Conservation (phyloP, 2,113 vertebrate species). For the human region GRCh38 chr9:33933501-33934000, state of each 20-base stretch:
- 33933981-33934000: not conserved
- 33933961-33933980: not conserved
- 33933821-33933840: not conserved
- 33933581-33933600: conserved; percentile 83
- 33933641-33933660: conserved; percentile 85
- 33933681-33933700: not conserved
- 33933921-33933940: not conserved
- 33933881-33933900: not conserved
- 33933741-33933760: not conserved
- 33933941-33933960: not conserved
- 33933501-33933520: conserved; percentile 88
- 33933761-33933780: not conserved
- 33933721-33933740: not conserved
- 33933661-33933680: conserved; percentile 55
- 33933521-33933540: conserved; percentile 87
- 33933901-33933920: not conserved
- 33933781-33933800: not conserved
- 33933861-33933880: not conserved
- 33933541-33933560: conserved; percentile 86
- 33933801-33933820: not conserved
- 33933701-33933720: not conserved
- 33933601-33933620: conserved; percentile 87
- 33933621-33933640: conserved; percentile 89
- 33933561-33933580: conserved; percentile 85
- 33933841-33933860: not conserved